These are phyloP conservation scores for Gopherus evgoodei DNA, from an alignment of 2,113 vertebrate species.

Conservation along the genomic window DNA sequence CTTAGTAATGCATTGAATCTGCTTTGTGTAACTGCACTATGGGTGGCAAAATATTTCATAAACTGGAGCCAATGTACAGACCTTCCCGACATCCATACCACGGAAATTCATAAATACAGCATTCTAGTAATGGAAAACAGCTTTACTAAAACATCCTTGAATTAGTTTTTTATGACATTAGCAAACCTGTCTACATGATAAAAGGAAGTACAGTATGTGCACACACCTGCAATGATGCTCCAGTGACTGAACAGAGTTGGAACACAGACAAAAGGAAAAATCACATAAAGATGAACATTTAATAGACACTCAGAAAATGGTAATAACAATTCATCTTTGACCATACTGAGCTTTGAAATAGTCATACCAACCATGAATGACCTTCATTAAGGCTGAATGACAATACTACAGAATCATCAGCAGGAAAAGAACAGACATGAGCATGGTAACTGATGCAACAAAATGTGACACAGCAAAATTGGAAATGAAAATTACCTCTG, in stretches of 20 bases:
- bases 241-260: not conserved
- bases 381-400: not conserved
- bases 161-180: not conserved
- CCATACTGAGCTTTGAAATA: not conserved
- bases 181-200: not conserved
- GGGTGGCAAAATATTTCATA: not conserved
- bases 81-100: not conserved
- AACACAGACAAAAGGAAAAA: not conserved
- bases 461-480: constrained; percentile 17
- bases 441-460: constrained; percentile 11
- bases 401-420: not conserved
- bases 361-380: not conserved
- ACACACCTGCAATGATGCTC: not conserved
- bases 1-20: not conserved
- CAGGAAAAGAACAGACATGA: not conserved
- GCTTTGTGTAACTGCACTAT: not conserved
- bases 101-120: not conserved
- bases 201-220: not conserved
- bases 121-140: not conserved
- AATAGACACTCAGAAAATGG: not conserved
- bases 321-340: not conserved
- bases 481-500: not conserved
- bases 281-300: not conserved
- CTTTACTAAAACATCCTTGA: not conserved
- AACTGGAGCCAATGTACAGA: not conserved